These are phyloP conservation scores for Atherix ibis DNA, from an alignment of 2,888 invertebrate genomes.

Conservation along the genomic window DNA sequence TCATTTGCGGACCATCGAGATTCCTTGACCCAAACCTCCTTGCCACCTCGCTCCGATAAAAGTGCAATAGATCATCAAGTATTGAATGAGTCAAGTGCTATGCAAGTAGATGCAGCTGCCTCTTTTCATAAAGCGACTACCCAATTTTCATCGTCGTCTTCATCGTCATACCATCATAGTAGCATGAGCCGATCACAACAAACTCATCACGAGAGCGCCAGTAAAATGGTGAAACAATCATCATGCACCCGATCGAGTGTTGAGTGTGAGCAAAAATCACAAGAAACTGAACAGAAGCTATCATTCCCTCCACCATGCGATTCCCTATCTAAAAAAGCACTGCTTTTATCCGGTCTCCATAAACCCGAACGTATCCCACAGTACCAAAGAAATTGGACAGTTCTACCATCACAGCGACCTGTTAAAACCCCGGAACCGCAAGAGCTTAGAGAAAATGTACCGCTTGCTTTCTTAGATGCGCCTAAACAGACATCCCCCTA, in stretches of 20 bases:
- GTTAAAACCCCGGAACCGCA: conserved; percentile 41
- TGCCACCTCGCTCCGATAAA: too few species aligned
- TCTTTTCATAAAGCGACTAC: too few species aligned
- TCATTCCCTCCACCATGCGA: conserved; percentile 28
- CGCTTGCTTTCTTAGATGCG: conserved; percentile 31
- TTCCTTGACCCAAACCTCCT: too few species aligned
- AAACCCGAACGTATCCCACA: conserved; percentile 46
- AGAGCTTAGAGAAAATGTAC: conserved; percentile 34
- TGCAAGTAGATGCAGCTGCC: too few species aligned
- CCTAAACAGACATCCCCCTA: conserved; percentile 15
- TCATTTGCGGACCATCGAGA: conserved; percentile 2
- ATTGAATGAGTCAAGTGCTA: too few species aligned
- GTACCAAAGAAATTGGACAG: conserved; percentile 47
- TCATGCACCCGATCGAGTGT: conserved; percentile 11
- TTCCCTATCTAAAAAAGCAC: conserved; percentile 18
- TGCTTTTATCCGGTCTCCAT: conserved; percentile 39
- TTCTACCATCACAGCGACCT: conserved; percentile 40
- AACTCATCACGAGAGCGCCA: conserved; percentile 1
- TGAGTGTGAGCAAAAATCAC: conserved; percentile 10
- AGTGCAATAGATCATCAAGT: too few species aligned
- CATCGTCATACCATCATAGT: background rate
- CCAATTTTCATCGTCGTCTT: background rate
- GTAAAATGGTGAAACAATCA: conserved; percentile 3
- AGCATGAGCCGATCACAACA: background rate
- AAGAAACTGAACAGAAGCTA: conserved; percentile 24